A percentile compares a stretch with the other conserved stretches of the same genome.
These are phyloP conservation scores for Characodon lateralis DNA, from an alignment of 2,797 vertebrate genomes.

Conservation along the genomic window DNA sequence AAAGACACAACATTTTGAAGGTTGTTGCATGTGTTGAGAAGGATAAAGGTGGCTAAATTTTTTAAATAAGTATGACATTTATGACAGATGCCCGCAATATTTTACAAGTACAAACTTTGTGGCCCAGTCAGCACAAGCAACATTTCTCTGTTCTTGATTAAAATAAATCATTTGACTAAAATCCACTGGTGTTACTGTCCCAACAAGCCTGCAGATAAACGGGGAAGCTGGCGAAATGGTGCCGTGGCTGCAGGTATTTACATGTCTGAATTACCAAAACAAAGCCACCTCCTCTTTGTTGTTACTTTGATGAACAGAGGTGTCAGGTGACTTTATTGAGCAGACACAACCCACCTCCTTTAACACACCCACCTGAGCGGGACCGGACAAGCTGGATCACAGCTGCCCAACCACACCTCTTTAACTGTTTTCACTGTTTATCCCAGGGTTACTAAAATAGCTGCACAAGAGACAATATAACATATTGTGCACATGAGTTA, in stretches of 20 bases:
- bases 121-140: not conserved
- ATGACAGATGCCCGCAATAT: not conserved
- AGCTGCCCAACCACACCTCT: conserved; percentile 33
- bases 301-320: conserved; percentile 5
- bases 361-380: conserved; percentile 39
- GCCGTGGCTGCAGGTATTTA: not conserved
- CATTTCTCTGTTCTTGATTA: not conserved
- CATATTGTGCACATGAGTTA: not conserved
- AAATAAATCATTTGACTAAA: not conserved
- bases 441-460: conserved; percentile 9
- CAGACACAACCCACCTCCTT: conserved; percentile 7
- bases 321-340: conserved; percentile 24
- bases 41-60: not conserved
- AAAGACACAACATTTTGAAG: not conserved
- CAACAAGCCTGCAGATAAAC: not conserved
- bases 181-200: not conserved
- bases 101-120: not conserved
- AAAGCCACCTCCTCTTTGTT: not conserved
- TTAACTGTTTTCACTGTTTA: conserved; percentile 20
- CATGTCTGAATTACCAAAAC: not conserved
- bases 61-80: not conserved
- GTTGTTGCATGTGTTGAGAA: not conserved
- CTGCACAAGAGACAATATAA: not conserved
- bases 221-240: not conserved
- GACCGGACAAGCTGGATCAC: conserved; percentile 34